These are phyloP conservation scores for Acestrorhynchus altus DNA, from an alignment of 2,797 vertebrate genomes.

Conservation along the genomic window DNA sequence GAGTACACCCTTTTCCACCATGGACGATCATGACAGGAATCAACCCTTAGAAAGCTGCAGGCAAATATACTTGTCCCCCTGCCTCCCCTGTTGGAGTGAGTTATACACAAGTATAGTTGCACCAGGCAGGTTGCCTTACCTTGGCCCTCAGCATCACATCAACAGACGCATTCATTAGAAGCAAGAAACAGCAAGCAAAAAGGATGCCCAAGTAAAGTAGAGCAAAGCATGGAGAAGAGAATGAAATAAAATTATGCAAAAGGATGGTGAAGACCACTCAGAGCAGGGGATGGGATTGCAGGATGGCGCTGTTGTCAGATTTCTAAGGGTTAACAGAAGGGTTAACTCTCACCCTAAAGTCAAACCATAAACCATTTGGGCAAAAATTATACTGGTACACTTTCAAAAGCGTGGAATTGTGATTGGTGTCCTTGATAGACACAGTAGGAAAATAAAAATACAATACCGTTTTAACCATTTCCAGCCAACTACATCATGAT, in stretches of 20 bases:
- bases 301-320: constrained; percentile 65
- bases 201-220: constrained; percentile 31
- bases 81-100: constrained; percentile 18
- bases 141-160: constrained; percentile 43
- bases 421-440: constrained; percentile 41
- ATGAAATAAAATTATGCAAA: constrained; percentile 38
- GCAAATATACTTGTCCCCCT: constrained; percentile 66
- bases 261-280: constrained; percentile 5
- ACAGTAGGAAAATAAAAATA: constrained; percentile 35
- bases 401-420: constrained; percentile 5
- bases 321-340: constrained; percentile 76
- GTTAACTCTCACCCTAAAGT: constrained; percentile 16
- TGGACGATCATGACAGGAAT: constrained; percentile 16
- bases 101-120: constrained; percentile 68
- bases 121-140: constrained; percentile 61
- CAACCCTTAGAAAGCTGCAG: constrained; percentile 74
- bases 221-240: constrained; percentile 12
- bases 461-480: constrained; percentile 63
- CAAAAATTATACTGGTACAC: not conserved
- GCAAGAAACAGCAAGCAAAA: constrained; percentile 42
- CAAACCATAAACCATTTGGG: not conserved
- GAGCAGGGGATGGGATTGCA: constrained; percentile 37
- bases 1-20: constrained; percentile 8
- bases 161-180: constrained; percentile 32
- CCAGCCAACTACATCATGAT: constrained; percentile 57